Evolutionary conservation across 2,888 invertebrate genomes (phyloP), one percentile per base, ranked within the genome.

Genomic region (Hydropsyche betteni): DNA sequence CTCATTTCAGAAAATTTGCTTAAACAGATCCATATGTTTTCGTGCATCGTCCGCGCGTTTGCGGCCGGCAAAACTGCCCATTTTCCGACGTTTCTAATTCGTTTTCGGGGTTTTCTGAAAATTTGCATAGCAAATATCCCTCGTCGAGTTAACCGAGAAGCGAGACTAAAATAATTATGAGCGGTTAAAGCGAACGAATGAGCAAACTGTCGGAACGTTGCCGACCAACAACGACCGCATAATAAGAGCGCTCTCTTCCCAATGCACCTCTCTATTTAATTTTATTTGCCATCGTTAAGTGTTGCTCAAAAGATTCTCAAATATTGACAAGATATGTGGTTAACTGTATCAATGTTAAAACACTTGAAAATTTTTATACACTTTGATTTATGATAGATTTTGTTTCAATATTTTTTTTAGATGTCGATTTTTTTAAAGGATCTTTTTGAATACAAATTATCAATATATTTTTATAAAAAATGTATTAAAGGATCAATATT

Each of bases 131-230:
- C 8, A 24, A 58, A 16, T 24, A 58, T 58, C 36, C 24, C 51
- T 50, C 58, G 58, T 58, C 6, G 44, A 44, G 74, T 36, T 58
- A 77, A 75, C 71, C 58, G 61, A 75, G 68, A 75, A 68, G 68
- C 74, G 77, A 75, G 75, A 75, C 77, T 77, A 77, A 77, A 77
- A 77, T 77, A 77, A 77, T 77, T 77, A 77, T 71, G 77, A 77
- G 68, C 58, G 68, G 69, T 75, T 75, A 75, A 75, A 77, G 44
- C 69, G 55, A 77, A 73, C 72, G 69, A 70, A 38, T 50, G 69
- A 61, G 74, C 74, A 72, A 71, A 77, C 69, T 75, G 77, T 75
- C 69, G 77, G 73, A 52, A 44, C 50, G 69, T 14, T 7, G 44
- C 55, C 36, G 71, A 69, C 64, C 71, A 51, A 68, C 55, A 74